phyloP scores from a whole-genome alignment of 2,797 vertebrate genomes.

The Glyptemys insculpta region DNA sequence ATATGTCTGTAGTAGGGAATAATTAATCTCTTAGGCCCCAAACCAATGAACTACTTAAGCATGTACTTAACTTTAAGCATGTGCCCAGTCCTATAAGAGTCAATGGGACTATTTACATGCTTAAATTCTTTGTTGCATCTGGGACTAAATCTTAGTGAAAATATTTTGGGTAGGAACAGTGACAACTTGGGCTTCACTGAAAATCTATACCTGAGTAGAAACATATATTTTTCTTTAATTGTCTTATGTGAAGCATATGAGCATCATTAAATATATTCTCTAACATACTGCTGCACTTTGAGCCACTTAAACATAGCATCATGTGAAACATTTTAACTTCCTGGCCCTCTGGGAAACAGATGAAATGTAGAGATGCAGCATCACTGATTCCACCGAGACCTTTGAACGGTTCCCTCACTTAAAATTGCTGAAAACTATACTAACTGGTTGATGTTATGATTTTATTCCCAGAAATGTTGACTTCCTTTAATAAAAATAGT shows the following conservation, averaged over 20 bases:
- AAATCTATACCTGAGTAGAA: neutral
- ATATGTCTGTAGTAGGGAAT: no score
- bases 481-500: neutral
- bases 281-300: neutral
- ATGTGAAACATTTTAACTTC: neutral
- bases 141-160: neutral
- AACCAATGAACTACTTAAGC: no score
- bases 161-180: neutral
- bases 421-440: neutral
- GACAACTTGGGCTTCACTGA: neutral
- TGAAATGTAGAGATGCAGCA: neutral
- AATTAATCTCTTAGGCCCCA: no score
- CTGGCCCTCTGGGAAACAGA: neutral
- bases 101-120: no score
- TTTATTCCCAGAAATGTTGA: neutral
- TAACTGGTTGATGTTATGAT: neutral
- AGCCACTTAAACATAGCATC: neutral
- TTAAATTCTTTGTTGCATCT: no score
- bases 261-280: neutral
- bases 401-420: neutral
- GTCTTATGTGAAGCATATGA: neutral
- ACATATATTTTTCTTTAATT: neutral
- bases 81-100: no score
- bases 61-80: no score
- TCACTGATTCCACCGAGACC: neutral